phyloP scores from a whole-genome alignment of 2,888 invertebrate genomes.

The Cabera pusaria region DNA sequence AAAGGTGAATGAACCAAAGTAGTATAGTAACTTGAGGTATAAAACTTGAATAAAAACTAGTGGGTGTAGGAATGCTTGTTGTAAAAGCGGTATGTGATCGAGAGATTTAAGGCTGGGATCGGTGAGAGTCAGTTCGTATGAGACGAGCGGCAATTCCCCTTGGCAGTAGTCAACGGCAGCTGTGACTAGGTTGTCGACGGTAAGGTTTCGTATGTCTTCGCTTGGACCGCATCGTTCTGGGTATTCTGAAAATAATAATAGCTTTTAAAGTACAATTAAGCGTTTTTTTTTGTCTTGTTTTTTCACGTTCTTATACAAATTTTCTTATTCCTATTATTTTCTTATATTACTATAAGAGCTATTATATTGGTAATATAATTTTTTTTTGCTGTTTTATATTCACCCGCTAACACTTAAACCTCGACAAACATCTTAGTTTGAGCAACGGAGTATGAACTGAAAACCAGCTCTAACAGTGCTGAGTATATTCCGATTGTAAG shows the following conservation, averaged over 20 bases:
- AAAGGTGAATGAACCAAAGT: constrained; percentile 83
- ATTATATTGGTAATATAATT: too few relatives aligned
- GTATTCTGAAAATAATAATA: constrained; percentile 52
- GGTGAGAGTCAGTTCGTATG: constrained; percentile 87
- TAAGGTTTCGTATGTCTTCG: constrained; percentile 87
- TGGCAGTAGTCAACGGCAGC: constrained; percentile 92
- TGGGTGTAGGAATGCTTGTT: constrained; percentile 89
- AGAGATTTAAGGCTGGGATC: constrained; percentile 86
- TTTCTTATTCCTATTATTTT: too few relatives aligned
- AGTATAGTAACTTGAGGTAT: constrained; percentile 86
- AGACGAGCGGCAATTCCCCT: constrained; percentile 90
- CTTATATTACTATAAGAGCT: too few relatives aligned
- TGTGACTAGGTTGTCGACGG: constrained; percentile 90
- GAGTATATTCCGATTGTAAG: too few relatives aligned
- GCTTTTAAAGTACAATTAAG: too few relatives aligned
- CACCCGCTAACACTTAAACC: too few relatives aligned
- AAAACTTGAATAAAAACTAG: constrained; percentile 87
- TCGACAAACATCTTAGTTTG: too few relatives aligned
- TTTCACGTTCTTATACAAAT: too few relatives aligned
- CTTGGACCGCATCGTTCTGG: constrained; percentile 57
- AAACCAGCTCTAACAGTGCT: too few relatives aligned
- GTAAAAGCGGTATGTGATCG: constrained; percentile 88
- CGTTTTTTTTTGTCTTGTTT: too few relatives aligned
- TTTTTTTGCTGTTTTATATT: too few relatives aligned
- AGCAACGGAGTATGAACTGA: too few relatives aligned